Evolutionary conservation across 2,797 vertebrate species (phyloP).

Genomic region (Hoplostethus mediterraneus): DNA sequence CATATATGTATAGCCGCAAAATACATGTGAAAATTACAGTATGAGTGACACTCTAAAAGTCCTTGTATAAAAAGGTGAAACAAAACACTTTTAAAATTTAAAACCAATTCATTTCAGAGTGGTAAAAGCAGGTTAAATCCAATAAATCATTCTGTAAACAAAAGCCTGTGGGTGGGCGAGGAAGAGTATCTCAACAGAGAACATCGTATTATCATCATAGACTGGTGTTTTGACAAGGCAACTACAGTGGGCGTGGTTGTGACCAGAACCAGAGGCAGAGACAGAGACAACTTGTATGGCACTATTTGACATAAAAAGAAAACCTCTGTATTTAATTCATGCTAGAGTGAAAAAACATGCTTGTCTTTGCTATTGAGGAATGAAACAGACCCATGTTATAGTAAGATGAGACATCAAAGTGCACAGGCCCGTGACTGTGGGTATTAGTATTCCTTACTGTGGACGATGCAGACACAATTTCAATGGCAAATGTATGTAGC

Average conservation of each 20-base stretch:
- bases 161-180: background rate
- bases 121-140: background rate
- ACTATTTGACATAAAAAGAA: slow-evolving; percentile 43
- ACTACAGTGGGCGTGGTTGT: slow-evolving; percentile 15
- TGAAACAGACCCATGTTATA: slow-evolving; percentile 12
- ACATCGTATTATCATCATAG: too few species aligned
- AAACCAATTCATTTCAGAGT: background rate
- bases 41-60: background rate
- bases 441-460: slow-evolving; percentile 42
- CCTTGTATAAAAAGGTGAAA: background rate
- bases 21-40: background rate
- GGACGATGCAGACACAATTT: slow-evolving; percentile 46
- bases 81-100: background rate
- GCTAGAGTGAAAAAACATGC: slow-evolving; percentile 14
- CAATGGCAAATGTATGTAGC: slow-evolving; percentile 44
- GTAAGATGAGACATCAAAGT: slow-evolving; percentile 36
- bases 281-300: slow-evolving; percentile 56
- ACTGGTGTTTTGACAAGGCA: too few species aligned
- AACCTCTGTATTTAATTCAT: slow-evolving; percentile 38
- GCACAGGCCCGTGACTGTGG: slow-evolving; percentile 22
- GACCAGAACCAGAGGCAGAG: slow-evolving; percentile 57
- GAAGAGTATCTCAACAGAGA: slow-evolving; percentile 6
- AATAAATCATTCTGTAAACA: background rate
- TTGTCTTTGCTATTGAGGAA: slow-evolving; percentile 23
- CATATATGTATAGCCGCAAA: background rate